phyloP scores from a whole-genome alignment of 2,888 invertebrate genomes.

The Heliconius hortense region DNA sequence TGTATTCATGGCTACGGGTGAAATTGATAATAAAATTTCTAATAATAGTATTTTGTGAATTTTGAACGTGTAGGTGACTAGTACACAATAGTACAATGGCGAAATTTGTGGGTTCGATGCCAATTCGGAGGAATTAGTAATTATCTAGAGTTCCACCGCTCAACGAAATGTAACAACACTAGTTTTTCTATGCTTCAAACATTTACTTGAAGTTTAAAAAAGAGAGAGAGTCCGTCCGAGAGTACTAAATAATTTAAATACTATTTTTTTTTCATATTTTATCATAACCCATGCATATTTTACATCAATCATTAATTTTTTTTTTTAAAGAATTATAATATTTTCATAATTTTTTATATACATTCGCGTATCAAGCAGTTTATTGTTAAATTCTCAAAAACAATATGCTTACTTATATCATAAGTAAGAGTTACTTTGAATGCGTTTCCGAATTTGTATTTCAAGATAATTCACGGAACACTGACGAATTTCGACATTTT shows the following conservation, averaged over 20 bases:
- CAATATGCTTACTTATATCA: constrained; percentile 22
- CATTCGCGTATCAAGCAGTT: neutral
- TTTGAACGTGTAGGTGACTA: neutral
- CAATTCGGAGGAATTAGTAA: neutral
- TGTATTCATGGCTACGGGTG: constrained; percentile 14
- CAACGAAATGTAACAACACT: too few species aligned
- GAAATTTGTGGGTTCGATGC: neutral
- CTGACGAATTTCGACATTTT: constrained; percentile 55
- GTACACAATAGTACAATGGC: neutral
- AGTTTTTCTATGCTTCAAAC: too few species aligned
- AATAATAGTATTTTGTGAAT: constrained; percentile 4
- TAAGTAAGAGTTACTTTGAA: constrained; percentile 32
- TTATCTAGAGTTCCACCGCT: too few species aligned
- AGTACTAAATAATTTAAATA: too few species aligned
- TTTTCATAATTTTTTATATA: neutral
- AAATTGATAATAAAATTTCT: constrained; percentile 21
- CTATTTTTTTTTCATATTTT: too few species aligned
- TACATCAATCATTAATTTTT: too few species aligned
- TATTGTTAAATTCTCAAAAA: constrained; percentile 15
- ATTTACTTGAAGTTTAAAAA: too few species aligned
- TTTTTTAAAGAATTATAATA: neutral
- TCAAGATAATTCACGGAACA: constrained; percentile 56
- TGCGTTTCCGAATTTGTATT: constrained; percentile 51
- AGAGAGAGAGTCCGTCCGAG: too few species aligned
- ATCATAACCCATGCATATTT: too few species aligned